Conservation (phyloP, 1,140 invertebrate genomes). For the Zaprionus gabonicus region DNA sequence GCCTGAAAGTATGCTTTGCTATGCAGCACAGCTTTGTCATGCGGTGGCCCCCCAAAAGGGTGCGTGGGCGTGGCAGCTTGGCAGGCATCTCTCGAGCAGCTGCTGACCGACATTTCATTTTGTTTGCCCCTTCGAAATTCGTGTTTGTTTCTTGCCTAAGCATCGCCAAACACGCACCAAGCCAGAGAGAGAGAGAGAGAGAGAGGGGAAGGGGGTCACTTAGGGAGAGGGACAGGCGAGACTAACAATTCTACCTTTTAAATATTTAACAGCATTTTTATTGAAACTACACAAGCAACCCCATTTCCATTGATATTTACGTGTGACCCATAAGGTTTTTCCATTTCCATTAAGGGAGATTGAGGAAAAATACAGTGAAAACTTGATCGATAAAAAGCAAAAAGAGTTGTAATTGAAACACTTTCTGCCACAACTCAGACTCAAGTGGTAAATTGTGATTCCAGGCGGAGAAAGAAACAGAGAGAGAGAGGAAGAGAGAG, state of each 20-base stretch:
- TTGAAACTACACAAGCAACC: conserved; percentile 13
- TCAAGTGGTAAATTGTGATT: background rate
- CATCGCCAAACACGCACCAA: conserved; percentile 36
- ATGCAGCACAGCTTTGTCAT: conserved; percentile 24
- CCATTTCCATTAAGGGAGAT: background rate
- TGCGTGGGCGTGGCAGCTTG: conserved; percentile 13
- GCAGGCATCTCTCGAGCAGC: conserved; percentile 2
- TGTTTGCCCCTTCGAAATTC: conserved; percentile 46
- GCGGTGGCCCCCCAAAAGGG: conserved; percentile 1
- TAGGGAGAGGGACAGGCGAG: background rate
- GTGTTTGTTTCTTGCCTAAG: conserved; percentile 44
- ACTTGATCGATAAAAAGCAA: background rate
- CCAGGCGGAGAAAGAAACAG: background rate
- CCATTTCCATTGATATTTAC: conserved; percentile 6
- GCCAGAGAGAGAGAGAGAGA: background rate
- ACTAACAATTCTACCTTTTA: conserved; percentile 29
- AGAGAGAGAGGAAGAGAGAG: background rate
- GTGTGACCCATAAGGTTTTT: background rate
- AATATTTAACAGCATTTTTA: conserved; percentile 47
- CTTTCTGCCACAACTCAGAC: background rate
- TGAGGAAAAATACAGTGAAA: background rate
- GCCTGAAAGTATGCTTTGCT: conserved; percentile 39
- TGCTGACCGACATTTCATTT: conserved; percentile 44
- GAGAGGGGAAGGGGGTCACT: background rate
- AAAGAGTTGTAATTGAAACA: conserved; percentile 3